Evolutionary conservation across 2,113 vertebrate genomes (phyloP).

Genomic region (Hoplias malabaricus): DNA sequence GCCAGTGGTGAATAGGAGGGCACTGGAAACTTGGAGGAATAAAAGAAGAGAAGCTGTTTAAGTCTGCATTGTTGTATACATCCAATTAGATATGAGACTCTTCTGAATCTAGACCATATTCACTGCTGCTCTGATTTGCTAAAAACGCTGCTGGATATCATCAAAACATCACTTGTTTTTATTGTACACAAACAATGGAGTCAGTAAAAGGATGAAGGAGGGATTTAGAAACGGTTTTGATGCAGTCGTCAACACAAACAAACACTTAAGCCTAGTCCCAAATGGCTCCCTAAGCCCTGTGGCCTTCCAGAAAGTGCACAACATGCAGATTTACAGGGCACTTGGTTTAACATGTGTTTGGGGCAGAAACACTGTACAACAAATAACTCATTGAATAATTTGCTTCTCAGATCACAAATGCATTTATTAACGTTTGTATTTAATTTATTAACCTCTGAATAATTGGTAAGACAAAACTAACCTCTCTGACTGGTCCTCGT

Average conservation of each 20-base stretch:
- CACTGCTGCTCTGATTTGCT: background rate
- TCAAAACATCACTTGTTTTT: background rate
- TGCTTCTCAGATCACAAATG: too few species aligned
- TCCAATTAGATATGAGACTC: background rate
- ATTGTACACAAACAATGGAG: background rate
- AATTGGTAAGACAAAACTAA: too few species aligned
- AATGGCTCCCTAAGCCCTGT: too few species aligned
- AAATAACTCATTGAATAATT: too few species aligned
- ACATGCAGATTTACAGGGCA: too few species aligned
- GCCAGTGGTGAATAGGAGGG: background rate
- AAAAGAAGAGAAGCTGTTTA: background rate
- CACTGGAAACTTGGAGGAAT: background rate
- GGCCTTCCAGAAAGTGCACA: too few species aligned
- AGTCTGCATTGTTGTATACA: background rate
- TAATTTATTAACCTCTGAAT: too few species aligned
- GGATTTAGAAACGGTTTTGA: background rate
- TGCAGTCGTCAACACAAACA: background rate
- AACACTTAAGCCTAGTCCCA: too few species aligned
- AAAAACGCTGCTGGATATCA: background rate
- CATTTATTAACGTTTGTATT: too few species aligned
- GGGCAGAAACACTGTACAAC: too few species aligned
- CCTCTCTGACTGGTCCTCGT: too few species aligned
- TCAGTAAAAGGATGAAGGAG: background rate
- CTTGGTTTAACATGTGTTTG: too few species aligned
- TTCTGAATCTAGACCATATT: background rate